These are phyloP conservation scores for Odontothrips loti DNA, from an alignment of 2,888 invertebrate genomes.

Conservation along the genomic window DNA sequence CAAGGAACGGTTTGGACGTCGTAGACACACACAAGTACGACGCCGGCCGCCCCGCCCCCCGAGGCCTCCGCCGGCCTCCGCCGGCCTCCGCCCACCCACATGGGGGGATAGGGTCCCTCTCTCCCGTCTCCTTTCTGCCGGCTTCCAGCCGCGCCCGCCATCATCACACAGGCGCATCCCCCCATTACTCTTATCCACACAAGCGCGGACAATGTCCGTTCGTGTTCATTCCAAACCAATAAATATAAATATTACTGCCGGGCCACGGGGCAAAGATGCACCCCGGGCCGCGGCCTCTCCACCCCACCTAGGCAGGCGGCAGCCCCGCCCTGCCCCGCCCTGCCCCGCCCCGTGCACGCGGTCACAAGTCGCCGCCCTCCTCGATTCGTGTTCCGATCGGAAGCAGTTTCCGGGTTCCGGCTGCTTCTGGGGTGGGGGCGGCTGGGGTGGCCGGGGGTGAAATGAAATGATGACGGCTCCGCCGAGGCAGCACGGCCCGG, in stretches of 20 bases:
- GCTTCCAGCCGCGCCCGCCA: too few relatives aligned
- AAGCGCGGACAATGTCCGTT: not conserved
- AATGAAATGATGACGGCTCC: not conserved
- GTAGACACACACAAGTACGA: too few relatives aligned
- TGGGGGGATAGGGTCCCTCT: too few relatives aligned
- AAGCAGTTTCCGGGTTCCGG: slow-evolving; percentile 4
- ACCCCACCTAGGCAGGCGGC: not conserved
- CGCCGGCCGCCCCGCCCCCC: not conserved
- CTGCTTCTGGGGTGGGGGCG: not conserved
- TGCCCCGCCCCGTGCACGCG: not conserved
- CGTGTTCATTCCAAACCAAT: slow-evolving; percentile 18
- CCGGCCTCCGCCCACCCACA: not conserved
- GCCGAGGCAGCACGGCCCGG: too few relatives aligned
- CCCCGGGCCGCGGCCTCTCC: not conserved
- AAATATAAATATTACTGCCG: slow-evolving; percentile 1
- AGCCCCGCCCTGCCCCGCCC: not conserved
- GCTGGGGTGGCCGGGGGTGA: not conserved
- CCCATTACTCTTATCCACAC: too few relatives aligned
- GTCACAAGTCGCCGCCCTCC: not conserved
- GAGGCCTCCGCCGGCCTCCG: not conserved
- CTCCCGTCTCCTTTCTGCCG: too few relatives aligned
- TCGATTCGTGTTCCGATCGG: too few relatives aligned
- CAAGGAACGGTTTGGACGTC: too few relatives aligned
- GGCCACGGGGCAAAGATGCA: not conserved
- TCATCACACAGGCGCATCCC: too few relatives aligned